Evolutionary conservation across 2,888 invertebrate species (phyloP).

Genomic region (Lapara coniferarum): DNA sequence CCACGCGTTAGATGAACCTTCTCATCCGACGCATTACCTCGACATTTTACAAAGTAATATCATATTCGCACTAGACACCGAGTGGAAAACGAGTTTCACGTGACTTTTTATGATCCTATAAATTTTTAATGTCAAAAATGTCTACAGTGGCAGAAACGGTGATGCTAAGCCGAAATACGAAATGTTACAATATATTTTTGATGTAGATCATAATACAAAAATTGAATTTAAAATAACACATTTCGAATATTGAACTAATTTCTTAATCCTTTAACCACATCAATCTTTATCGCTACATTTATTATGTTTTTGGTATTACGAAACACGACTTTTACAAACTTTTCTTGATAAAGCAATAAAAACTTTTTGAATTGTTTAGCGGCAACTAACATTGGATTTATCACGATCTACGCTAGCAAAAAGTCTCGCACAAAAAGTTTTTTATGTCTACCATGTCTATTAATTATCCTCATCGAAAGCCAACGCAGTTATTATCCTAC

Average conservation of each 20-base stretch:
- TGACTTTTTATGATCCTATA: slow-evolving; percentile 75
- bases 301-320: background rate
- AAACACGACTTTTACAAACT: slow-evolving; percentile 1
- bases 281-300: background rate
- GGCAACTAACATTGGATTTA: slow-evolving; percentile 15
- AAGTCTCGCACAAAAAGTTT: slow-evolving; percentile 17
- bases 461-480: slow-evolving; percentile 22
- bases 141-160: slow-evolving; percentile 56
- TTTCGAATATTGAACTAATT: background rate
- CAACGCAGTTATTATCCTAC: slow-evolving; percentile 9
- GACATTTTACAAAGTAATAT: slow-evolving; percentile 60
- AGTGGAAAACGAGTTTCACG: slow-evolving; percentile 63
- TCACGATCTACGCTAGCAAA: slow-evolving; percentile 8
- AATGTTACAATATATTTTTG: slow-evolving; percentile 29
- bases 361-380: slow-evolving; percentile 14
- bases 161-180: slow-evolving; percentile 52
- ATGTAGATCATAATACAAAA: no score
- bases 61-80: slow-evolving; percentile 61
- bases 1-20: background rate
- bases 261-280: background rate
- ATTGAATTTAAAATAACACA: background rate
- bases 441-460: slow-evolving; percentile 18
- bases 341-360: slow-evolving; percentile 16
- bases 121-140: slow-evolving; percentile 78
- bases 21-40: slow-evolving; percentile 44